Evolutionary conservation across 2,797 vertebrate genomes (phyloP), one percentile per base, ranked within the genome.

Genomic region (Alectoris magna): DNA sequence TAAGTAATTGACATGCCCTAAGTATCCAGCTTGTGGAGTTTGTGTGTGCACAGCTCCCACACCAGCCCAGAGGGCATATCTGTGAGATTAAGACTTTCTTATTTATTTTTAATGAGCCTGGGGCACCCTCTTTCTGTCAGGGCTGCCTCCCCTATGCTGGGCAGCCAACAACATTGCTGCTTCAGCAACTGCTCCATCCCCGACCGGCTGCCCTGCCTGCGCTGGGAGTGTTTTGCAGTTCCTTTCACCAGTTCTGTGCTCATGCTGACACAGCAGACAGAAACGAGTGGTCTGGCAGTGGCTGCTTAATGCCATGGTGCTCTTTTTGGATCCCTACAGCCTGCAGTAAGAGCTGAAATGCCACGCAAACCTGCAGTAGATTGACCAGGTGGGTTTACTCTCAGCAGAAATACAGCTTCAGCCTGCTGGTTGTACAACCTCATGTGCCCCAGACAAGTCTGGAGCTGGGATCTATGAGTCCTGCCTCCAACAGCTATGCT

Each of bases 121-220:
- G n/a, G 64, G 15, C 43, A 34, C 31, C 43, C 31, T 55, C 22
- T 67, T 46, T 67, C 31, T 18, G 64, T 24, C 43, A 48, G 64
- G 64, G 23, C 31, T 34, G n/a, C 31, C 16, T 34, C 8, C 23
- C n/a, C 3, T 0, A 0, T 12, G 38, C 26, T 39, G 6, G 31
- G 62, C 1, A 6, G 44, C 2, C 24, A 78, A 49, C 27, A 86
- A 31, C 14, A 34, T 31, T 41, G 19, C 31, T 72, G 24, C 68
- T 69, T 70, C 64, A 84, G 38, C 23, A 36, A 3, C 24, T 39
- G 4, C 17, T 80, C 48, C 2, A 4, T 31, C 21, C n/a, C 6
- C 27, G 58, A 2, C 6, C 24, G 0, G 2, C 34, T 51, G 41
- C 21, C 49, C 55, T 84, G 34, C 14, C 7, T 63, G 14, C 21